Evolutionary conservation across 2,888 invertebrate species (phyloP).

Genomic region (Sarcophaga variegata): DNA sequence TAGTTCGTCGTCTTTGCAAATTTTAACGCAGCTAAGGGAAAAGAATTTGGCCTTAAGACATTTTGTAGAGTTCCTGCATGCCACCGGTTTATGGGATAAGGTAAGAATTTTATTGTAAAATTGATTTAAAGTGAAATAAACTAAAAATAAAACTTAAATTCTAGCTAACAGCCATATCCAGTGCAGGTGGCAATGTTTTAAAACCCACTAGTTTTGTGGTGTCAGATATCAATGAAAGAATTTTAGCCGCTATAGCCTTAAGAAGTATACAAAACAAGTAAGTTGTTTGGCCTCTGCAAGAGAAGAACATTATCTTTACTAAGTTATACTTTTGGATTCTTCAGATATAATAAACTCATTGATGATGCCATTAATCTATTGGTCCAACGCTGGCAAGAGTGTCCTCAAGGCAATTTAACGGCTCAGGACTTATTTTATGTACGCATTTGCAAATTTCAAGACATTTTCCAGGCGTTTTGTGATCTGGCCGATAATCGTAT

Average conservation of each 20-base stretch:
- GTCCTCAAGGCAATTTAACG: slow-evolving; percentile 83
- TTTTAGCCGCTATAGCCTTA: slow-evolving; percentile 88
- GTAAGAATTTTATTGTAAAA: slow-evolving; percentile 78
- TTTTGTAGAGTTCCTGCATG: slow-evolving; percentile 89
- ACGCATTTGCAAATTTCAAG: slow-evolving; percentile 86
- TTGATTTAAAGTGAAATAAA: not conserved
- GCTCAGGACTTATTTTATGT: slow-evolving; percentile 89
- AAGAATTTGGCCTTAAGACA: slow-evolving; percentile 91
- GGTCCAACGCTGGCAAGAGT: slow-evolving; percentile 82
- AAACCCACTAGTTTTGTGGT: slow-evolving; percentile 83
- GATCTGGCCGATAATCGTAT: slow-evolving; percentile 85
- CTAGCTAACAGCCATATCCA: slow-evolving; percentile 78
- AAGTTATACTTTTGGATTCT: not conserved
- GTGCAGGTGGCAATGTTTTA: slow-evolving; percentile 75
- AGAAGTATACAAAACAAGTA: slow-evolving; percentile 84
- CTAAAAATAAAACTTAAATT: slow-evolving; percentile 25
- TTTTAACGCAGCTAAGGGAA: slow-evolving; percentile 92
- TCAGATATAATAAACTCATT: slow-evolving; percentile 80
- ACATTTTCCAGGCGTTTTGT: slow-evolving; percentile 85
- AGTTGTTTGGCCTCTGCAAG: not conserved
- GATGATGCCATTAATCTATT: slow-evolving; percentile 84
- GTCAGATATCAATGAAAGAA: slow-evolving; percentile 90
- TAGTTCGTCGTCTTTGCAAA: slow-evolving; percentile 91
- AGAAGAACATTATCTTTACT: not conserved
- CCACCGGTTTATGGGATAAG: slow-evolving; percentile 86